Evolutionary conservation across 2,113 vertebrate genomes (phyloP).

Genomic region (Pongo abelii): DNA sequence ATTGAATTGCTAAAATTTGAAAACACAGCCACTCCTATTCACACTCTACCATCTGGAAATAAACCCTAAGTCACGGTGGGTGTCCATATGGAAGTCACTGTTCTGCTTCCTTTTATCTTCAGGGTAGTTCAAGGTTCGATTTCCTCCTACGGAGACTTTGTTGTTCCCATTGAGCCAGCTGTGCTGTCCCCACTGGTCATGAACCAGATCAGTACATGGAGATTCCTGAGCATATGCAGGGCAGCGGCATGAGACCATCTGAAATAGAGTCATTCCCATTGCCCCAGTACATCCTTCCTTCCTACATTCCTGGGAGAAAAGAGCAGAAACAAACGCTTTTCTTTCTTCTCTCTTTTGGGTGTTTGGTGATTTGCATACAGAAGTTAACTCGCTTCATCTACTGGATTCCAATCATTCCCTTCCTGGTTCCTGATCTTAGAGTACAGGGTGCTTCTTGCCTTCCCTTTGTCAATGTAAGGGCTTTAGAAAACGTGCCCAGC

Average conservation of each 20-base stretch:
- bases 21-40: background rate
- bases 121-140: background rate
- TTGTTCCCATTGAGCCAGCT: background rate
- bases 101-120: background rate
- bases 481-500: background rate
- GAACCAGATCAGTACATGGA: background rate
- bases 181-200: background rate
- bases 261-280: background rate
- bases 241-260: fast-evolving
- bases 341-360: background rate
- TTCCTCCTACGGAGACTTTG: background rate
- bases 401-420: background rate
- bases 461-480: background rate
- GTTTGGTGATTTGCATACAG: background rate
- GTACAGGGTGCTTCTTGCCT: background rate
- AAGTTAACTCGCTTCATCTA: background rate
- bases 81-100: background rate
- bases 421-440: background rate
- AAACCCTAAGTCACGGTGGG: background rate
- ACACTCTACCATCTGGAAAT: background rate
- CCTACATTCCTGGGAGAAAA: background rate
- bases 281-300: background rate
- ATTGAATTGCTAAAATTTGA: background rate
- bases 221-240: background rate
- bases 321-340: background rate